phyloP scores from a whole-genome alignment of 1,140 invertebrate genomes.

The Dryas iulia region DNA sequence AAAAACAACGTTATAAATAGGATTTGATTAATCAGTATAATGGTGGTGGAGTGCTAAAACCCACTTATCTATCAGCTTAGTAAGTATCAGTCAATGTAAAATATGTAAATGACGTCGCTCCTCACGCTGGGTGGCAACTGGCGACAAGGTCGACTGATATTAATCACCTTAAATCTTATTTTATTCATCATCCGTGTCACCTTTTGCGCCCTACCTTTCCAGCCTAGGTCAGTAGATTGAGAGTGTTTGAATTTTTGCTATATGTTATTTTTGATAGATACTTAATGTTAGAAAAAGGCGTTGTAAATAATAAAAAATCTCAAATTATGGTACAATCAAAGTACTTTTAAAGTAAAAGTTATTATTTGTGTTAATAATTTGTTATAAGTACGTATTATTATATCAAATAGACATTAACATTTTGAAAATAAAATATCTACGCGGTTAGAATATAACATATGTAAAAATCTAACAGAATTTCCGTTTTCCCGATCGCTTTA shows the following conservation, averaged over 20 bases:
- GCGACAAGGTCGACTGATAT: background rate
- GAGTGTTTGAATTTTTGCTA: background rate
- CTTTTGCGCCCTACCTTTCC: background rate
- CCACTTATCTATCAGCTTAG: background rate
- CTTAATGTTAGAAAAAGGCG: background rate
- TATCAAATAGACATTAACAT: too few relatives aligned
- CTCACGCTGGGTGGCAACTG: background rate
- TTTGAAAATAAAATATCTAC: too few relatives aligned
- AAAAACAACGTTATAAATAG: background rate
- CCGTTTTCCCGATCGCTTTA: too few relatives aligned
- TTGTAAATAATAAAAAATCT: too few relatives aligned
- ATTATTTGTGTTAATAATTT: too few relatives aligned
- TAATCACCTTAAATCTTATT: background rate
- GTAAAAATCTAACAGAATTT: too few relatives aligned
- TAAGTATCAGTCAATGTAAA: background rate
- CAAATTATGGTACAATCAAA: too few relatives aligned
- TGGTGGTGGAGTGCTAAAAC: background rate
- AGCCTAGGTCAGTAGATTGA: background rate
- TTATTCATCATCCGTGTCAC: background rate
- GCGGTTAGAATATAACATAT: too few relatives aligned
- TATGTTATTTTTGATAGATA: background rate
- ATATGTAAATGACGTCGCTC: slow-evolving; percentile 8
- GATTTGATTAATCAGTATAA: background rate
- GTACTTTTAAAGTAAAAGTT: too few relatives aligned
- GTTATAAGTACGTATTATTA: too few relatives aligned